Evolutionary conservation across 1,140 invertebrate genomes (phyloP), one percentile per base, ranked within the genome.

Genomic region (Anastrepha obliqua): DNA sequence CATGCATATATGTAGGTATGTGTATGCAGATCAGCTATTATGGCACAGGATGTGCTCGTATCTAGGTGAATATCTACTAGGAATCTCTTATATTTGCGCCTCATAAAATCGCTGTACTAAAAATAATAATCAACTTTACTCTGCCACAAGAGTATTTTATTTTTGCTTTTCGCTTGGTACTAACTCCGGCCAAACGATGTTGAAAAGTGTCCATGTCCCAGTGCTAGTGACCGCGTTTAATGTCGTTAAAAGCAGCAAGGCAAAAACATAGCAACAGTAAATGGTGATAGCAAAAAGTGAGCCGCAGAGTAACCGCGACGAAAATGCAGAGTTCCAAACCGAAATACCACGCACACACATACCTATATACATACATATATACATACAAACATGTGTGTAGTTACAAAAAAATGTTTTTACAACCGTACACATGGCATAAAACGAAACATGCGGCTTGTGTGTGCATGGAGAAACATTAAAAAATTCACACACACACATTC

Each of bases 151-250:
- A 44, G 47, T 9, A 17, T 62, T 55, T 81, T 81, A 17, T 55
- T 55, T 29, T 81, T 20, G n/a, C 42, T 78, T 55, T 3, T 55
- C 39, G 7, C 47, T 67, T 42, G 2, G 6, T 17, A 17, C 13
- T 44, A 81, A 55, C 74, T 55, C 47, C 47, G 42, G 8, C 74
- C 6, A 81, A 55, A 51, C 17, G 42, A 74, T 2, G 42, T 55
- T 9, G 15, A 51, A n/a, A 55, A 81, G 47, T 81, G n/a, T 7
- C 44, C 74, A 9, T 81, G 74, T 81, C 47, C 74, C 74, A 81
- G 74, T 81, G 74, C 44, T 55, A 81, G 74, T 81, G 74, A 81
- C 74, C 74, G 74, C 47, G 47, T 81, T 81, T 81, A 55, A 81
- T 81, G 47, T 29, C 44, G 47, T 81, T 81, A 81, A 81, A 81